Evolutionary conservation across 2,797 vertebrate genomes (phyloP).

Genomic region (Monodelphis domestica): DNA sequence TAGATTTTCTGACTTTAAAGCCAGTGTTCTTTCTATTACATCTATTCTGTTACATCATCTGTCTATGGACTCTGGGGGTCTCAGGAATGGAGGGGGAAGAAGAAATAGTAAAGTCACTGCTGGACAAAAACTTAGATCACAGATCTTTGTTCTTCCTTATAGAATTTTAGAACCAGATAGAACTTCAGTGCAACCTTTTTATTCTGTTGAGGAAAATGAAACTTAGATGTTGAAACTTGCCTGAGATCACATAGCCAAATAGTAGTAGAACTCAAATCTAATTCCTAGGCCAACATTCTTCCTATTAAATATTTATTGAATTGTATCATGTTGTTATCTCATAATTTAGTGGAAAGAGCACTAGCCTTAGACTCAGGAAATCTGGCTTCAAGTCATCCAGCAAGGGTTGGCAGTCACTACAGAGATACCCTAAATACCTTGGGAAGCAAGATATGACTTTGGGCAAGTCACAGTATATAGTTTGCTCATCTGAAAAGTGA

Average conservation of each 20-base stretch:
- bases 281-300: not conserved
- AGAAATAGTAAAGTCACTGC: not conserved
- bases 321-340: not conserved
- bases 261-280: not conserved
- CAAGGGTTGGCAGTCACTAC: not conserved
- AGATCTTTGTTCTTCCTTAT: not conserved
- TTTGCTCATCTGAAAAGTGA: not conserved
- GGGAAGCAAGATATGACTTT: not conserved
- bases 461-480: rapidly evolving
- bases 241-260: not conserved
- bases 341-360: not conserved
- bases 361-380: not conserved
- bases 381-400: not conserved
- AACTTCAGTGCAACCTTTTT: not conserved
- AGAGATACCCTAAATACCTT: not conserved
- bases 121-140: not conserved
- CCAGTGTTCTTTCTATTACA: not conserved
- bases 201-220: not conserved
- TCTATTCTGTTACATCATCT: not conserved
- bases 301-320: not conserved
- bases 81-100: not conserved
- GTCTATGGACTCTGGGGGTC: not conserved
- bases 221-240: not conserved
- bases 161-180: not conserved
- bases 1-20: not conserved